These are phyloP conservation scores for Leistus spinibarbis DNA, from an alignment of 2,888 invertebrate genomes.

Conservation along the genomic window DNA sequence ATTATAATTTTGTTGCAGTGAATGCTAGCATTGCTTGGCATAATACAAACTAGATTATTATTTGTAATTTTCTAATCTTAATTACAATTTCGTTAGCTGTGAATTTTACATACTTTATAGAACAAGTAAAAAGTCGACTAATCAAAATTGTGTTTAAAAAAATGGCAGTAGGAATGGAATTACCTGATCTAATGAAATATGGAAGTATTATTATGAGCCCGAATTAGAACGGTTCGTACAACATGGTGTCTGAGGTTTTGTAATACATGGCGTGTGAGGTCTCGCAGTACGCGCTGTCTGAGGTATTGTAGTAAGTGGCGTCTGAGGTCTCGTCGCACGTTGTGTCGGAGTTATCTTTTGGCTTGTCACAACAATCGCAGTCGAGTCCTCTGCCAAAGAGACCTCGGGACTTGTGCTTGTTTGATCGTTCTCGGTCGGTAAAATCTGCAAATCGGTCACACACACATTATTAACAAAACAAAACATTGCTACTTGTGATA, in stretches of 20 bases:
- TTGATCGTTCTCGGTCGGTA: slow-evolving; percentile 22
- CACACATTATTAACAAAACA: neutral
- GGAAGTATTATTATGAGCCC: neutral
- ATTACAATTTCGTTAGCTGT: too few species aligned
- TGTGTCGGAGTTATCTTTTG: neutral
- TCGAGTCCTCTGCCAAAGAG: slow-evolving; percentile 17
- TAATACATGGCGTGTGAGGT: neutral
- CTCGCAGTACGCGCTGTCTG: neutral
- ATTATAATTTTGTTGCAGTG: too few species aligned
- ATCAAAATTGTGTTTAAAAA: neutral
- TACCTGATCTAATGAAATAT: neutral
- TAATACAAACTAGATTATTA: too few species aligned
- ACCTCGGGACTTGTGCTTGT: slow-evolving; percentile 17
- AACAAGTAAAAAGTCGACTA: neutral
- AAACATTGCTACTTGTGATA: neutral
- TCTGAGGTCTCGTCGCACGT: neutral
- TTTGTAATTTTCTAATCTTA: too few species aligned
- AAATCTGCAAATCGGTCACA: neutral
- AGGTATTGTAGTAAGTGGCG: neutral
- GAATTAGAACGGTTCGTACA: neutral
- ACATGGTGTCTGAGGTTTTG: neutral
- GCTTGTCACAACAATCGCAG: neutral
- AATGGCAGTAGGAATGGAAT: neutral
- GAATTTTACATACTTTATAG: too few species aligned
- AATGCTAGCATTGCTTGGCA: too few species aligned